Percentiles rank a stretch among this genome's conserved stretches.
phyloP scores from a whole-genome alignment of 1,140 invertebrate genomes.

The Eurosta solidaginis region DNA sequence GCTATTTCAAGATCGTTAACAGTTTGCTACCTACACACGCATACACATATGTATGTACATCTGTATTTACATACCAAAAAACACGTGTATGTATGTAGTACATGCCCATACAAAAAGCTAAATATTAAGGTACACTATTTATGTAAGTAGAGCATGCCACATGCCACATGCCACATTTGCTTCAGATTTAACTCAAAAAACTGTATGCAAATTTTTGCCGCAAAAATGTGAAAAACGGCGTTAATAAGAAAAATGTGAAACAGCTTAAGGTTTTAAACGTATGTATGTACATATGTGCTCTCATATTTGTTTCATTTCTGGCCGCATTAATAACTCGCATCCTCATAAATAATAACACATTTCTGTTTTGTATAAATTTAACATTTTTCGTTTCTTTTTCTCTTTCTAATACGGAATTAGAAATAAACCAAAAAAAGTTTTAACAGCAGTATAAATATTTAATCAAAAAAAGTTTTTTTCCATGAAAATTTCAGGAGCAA shows the following conservation, averaged over 20 bases:
- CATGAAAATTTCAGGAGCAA: not conserved
- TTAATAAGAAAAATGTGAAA: not conserved
- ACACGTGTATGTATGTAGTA: too few species aligned
- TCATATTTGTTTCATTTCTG: not conserved
- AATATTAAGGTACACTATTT: not conserved
- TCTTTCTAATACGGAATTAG: too few species aligned
- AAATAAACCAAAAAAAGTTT: too few species aligned
- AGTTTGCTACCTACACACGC: not conserved
- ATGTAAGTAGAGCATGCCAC: not conserved
- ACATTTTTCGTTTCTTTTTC: too few species aligned
- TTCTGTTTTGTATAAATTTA: not conserved
- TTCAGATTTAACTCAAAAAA: not conserved
- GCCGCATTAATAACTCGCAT: not conserved
- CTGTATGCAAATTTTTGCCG: conserved; percentile 11
- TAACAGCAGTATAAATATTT: too few species aligned
- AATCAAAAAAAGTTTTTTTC: not conserved
- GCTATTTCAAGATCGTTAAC: not conserved
- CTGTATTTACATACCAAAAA: not conserved
- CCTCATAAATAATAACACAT: conserved; percentile 11
- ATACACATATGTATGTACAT: not conserved
- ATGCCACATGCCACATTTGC: conserved; percentile 3
- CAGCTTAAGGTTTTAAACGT: not conserved
- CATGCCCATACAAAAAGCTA: too few species aligned
- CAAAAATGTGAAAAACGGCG: not conserved
- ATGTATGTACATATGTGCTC: not conserved